Percentiles rank a stretch among this genome's conserved stretches.
Conservation (phyloP, 2,797 vertebrate genomes). For the Anisognathus igniventris region DNA sequence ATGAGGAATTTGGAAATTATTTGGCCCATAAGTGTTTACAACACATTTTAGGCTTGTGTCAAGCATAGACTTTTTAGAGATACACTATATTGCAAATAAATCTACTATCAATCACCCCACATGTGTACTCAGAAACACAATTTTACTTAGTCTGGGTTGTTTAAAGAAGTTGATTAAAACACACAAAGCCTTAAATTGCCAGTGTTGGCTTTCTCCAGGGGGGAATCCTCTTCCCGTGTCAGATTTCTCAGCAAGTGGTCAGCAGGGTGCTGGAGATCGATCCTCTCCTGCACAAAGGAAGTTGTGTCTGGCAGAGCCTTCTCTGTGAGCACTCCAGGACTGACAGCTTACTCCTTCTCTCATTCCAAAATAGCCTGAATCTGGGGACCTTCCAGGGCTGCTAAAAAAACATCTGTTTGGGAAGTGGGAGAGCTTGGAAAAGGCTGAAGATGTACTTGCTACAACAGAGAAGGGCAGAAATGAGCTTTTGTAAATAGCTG, state of each 20-base stretch:
- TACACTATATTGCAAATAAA: neutral
- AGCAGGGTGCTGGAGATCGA: neutral
- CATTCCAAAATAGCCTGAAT: neutral
- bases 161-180: neutral
- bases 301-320: neutral
- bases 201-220: neutral
- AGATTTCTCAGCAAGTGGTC: neutral
- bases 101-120: neutral
- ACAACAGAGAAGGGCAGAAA: neutral
- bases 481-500: neutral
- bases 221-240: neutral
- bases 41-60: neutral
- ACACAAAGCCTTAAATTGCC: neutral
- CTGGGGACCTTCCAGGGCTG: conserved; percentile 8
- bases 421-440: neutral
- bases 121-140: neutral
- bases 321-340: neutral
- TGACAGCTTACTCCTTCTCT: neutral
- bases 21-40: neutral
- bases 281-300: neutral
- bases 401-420: neutral
- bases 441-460: neutral
- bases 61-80: neutral
- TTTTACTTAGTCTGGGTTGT: neutral
- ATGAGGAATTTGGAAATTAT: neutral